Base-by-base conservation (phyloP, 1,140 invertebrate genomes). In the Drosophila parvula region DNA sequence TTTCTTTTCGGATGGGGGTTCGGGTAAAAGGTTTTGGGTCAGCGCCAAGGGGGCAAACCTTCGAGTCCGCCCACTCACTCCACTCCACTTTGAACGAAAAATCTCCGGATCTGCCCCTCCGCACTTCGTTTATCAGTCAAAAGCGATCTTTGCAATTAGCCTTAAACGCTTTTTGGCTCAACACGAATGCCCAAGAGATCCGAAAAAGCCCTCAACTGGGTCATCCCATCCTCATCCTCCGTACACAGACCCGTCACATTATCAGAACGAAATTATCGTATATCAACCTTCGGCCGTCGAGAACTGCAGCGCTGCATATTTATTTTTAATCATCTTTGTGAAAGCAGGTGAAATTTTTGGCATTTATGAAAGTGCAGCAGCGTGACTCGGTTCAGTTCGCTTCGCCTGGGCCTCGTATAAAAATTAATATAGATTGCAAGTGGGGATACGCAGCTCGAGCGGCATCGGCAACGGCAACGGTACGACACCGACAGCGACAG, bases 331-430 rank as follows among this genome's bases (percentile, higher is more conserved):
- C 81, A 90, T 90, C 80, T 89, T 90, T 90, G 88, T 83, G 82
- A 90, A 90, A 90, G 88, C 88, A 90, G 88, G 88, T 90, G 88
- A 90, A 90, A 90, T 90, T 89, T 88, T 89, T 83, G 84, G 82
- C 83, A 86, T 89, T 89, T 90, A 81, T 89, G 84, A 89, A 89
- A 89, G 84, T 89, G 85, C 85, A 90, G 84, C 84, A 22, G 84
- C 84, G 79, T 90, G 84, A 89, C 84, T 80, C 55, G 41, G 57
- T 60, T 69, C 61, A 43, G 40, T 43, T 68, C 34, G 34, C 28
- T 6, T 28, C 14, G 45, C 45, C 45, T 30, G 47, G 63, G 48
- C 43, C 48, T 73, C 69, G 69, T 88, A 86, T 88, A 89, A 88
- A 90, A 90, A 83, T 90, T 86, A 90, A 90, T 90, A 90, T 90